Evolutionary conservation across 2,113 vertebrate species (phyloP), one percentile per base, ranked within the genome.

Genomic region (Onychostruthus taczanowskii): DNA sequence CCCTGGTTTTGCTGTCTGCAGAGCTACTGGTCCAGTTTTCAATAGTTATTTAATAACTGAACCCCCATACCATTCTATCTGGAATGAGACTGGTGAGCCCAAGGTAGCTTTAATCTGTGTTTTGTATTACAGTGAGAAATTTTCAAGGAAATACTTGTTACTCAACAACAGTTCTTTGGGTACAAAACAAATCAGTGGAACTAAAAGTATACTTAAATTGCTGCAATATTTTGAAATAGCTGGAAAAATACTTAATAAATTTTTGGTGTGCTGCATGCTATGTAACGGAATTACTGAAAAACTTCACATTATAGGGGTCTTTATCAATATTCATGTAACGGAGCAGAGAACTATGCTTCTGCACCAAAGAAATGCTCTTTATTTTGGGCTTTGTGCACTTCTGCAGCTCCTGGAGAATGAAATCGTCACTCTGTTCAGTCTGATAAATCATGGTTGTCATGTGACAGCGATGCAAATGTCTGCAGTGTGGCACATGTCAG

Each of bases 371-470:
- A 59, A 50, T 61, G 30, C 15, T 83, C 39, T 55, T 82, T 70
- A 43, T 74, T 80, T 80, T 78, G 52, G 72, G 23, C 31, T 82
- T 74, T 77, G 17, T 7, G 1, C 61, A 35, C 44, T 93, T 69
- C 22, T 92, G 55, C 41, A 35, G 15, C 61, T 78, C 63, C 64
- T 19, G 15, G 75, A 89, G 75, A 80, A 30, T 59, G 47, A 69
- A 88, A 35, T 75, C 0, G 0, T 28, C 23, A 0, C 33, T 46
- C 26, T 52, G 1, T 80, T 83, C 0, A 0, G 23, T 67, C 27
- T 8, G 1, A 20, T 85, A 88, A 77, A 56, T 52, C n/a, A 35
- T 30, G 64, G 26, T 41, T 0, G 0, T 91, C 89, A 88, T 0
- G 26, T 86, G 91, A 86, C 39, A 26, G 55, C 1, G 1, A 27